A percentile compares a stretch with the other conserved stretches of the same genome.
Evolutionary conservation across 2,888 invertebrate species (phyloP).

Genomic region (Sympetrum striolatum): DNA sequence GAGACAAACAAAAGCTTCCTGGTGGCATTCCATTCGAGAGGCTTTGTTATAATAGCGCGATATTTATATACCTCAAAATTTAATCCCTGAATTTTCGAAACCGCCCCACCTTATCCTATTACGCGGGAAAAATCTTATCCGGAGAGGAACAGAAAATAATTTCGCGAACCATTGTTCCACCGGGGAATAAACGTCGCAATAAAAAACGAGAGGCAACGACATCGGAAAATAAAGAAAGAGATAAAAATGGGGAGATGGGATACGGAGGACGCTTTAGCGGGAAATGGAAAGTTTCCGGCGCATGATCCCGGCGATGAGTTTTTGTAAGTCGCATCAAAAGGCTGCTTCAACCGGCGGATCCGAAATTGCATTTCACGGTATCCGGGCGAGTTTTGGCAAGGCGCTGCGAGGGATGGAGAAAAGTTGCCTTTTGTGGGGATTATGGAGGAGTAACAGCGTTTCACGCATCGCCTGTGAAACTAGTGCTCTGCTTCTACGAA

Average conservation of each 20-base stretch:
- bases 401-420: slow-evolving; percentile 1
- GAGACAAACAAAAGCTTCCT: no score
- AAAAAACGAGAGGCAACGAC: background rate
- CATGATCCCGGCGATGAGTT: slow-evolving; percentile 37
- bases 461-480: slow-evolving; percentile 36
- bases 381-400: slow-evolving; percentile 39
- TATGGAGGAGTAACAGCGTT: slow-evolving; percentile 15
- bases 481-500: slow-evolving; percentile 22
- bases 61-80: no score
- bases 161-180: background rate
- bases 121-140: no score
- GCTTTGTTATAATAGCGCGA: no score
- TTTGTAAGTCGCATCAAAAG: slow-evolving; percentile 35
- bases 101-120: no score
- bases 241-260: background rate
- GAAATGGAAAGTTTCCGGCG: slow-evolving; percentile 37
- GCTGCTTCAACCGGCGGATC: background rate
- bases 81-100: no score
- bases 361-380: slow-evolving; percentile 35
- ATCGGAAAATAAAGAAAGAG: background rate
- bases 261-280: slow-evolving; percentile 12
- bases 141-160: background rate
- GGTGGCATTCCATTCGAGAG: no score
- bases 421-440: slow-evolving; percentile 5
- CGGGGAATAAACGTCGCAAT: background rate